phyloP scores from a whole-genome alignment of 2,113 vertebrate species.

The Typhlomys cinereus region DNA sequence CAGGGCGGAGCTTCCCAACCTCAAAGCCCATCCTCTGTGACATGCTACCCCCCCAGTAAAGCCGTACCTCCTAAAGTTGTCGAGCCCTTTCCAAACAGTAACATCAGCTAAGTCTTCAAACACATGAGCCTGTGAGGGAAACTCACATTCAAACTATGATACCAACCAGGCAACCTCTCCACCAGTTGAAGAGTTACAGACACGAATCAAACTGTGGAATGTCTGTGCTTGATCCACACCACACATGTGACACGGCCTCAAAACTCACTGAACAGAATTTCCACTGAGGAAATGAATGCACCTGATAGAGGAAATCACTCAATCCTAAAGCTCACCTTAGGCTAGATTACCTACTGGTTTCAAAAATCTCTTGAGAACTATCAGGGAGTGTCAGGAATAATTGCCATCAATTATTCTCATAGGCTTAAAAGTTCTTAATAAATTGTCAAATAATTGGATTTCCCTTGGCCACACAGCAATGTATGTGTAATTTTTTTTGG shows the following conservation, averaged over 20 bases:
- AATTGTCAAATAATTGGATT: slow-evolving; percentile 20
- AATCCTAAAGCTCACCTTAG: not conserved
- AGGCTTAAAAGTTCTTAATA: not conserved
- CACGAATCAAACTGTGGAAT: fast-evolving
- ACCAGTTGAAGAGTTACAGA: fast-evolving
- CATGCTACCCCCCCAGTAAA: too few species aligned
- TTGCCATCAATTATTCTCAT: not conserved
- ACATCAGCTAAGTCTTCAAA: too few species aligned
- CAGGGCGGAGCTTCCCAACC: too few species aligned
- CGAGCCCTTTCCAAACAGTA: too few species aligned
- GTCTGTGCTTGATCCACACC: not conserved
- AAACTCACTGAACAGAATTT: not conserved
- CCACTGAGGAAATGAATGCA: not conserved
- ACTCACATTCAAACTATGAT: too few species aligned
- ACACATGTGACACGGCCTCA: not conserved
- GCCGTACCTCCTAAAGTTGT: too few species aligned
- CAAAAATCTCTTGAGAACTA: not conserved
- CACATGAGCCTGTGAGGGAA: too few species aligned
- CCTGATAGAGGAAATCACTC: too few species aligned
- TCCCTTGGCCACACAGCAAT: not conserved
- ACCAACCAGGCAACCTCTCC: fast-evolving
- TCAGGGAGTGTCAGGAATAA: not conserved
- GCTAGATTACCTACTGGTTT: not conserved
- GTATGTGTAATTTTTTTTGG: not conserved
- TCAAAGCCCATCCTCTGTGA: too few species aligned